Conservation (phyloP, 2,888 invertebrate genomes). For the Apotomis turbidana region DNA sequence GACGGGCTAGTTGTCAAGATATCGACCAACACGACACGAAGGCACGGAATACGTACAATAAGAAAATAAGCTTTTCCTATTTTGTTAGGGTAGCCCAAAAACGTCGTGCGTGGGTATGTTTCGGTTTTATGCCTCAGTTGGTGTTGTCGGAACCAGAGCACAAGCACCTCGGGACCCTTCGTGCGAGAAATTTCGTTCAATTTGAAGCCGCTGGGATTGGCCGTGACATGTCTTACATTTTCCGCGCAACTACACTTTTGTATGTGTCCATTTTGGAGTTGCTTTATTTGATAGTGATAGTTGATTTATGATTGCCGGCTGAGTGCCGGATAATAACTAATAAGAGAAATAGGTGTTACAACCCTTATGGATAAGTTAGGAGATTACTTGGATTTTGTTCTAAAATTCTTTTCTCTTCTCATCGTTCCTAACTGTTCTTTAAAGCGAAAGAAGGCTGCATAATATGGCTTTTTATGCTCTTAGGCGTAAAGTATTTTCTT, state of each 20-base stretch:
- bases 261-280: neutral
- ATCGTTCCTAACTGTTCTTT: too few relatives aligned
- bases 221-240: conserved; percentile 24
- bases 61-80: neutral
- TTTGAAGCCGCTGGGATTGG: conserved; percentile 20
- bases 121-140: conserved; percentile 14
- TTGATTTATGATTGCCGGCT: too few relatives aligned
- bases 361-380: too few relatives aligned
- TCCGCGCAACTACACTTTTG: conserved; percentile 13
- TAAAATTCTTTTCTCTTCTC: too few relatives aligned
- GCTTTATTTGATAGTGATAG: neutral
- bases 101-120: neutral
- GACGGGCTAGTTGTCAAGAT: too few relatives aligned
- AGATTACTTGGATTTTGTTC: too few relatives aligned
- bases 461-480: too few relatives aligned
- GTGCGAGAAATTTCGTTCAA: conserved; percentile 39
- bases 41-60: neutral
- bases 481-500: too few relatives aligned
- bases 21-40: too few relatives aligned
- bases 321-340: too few relatives aligned
- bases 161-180: conserved; percentile 25
- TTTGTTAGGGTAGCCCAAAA: neutral
- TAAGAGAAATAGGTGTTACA: too few relatives aligned
- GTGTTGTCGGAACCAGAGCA: conserved; percentile 31
- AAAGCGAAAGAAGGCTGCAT: too few relatives aligned